phyloP scores from a whole-genome alignment of 1,140 invertebrate species.

The Pachyrhynchus sulphureomaculatus region DNA sequence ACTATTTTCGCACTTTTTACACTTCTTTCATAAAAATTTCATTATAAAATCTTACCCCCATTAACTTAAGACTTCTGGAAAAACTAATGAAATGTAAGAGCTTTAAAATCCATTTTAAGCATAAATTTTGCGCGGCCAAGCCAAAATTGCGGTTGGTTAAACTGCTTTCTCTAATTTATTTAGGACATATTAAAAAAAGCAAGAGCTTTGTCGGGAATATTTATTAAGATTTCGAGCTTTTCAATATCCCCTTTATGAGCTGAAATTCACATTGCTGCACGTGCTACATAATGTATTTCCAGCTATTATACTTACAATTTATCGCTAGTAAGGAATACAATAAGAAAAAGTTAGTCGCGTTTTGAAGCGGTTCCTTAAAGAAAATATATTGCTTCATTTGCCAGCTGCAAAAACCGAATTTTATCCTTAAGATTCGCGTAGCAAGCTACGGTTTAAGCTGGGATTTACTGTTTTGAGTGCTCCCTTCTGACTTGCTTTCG shows the following conservation, averaged over 20 bases:
- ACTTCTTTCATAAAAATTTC: background rate
- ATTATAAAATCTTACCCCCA: background rate
- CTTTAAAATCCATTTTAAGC: background rate
- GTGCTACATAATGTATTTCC: slow-evolving; percentile 32
- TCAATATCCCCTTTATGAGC: slow-evolving; percentile 33
- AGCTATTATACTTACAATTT: slow-evolving; percentile 30
- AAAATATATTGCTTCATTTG: slow-evolving; percentile 34
- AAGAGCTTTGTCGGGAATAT: slow-evolving; percentile 17
- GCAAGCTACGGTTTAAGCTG: background rate
- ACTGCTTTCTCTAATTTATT: slow-evolving; percentile 28
- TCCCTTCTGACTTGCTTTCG: background rate
- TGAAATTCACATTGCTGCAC: slow-evolving; percentile 26
- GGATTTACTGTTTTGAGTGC: background rate
- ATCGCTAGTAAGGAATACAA: slow-evolving; percentile 23
- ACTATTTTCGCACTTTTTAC: too few species aligned
- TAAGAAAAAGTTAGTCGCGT: slow-evolving; percentile 27
- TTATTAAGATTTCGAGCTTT: slow-evolving; percentile 33
- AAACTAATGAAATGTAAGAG: slow-evolving; percentile 8
- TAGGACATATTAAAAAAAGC: slow-evolving; percentile 27
- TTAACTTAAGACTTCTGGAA: slow-evolving; percentile 1
- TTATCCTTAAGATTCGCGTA: background rate
- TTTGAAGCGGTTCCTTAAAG: slow-evolving; percentile 25
- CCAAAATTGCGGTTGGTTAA: slow-evolving; percentile 9
- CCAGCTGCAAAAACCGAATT: slow-evolving; percentile 25
- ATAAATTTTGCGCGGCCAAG: slow-evolving; percentile 5